These are phyloP conservation scores for Drosophila arawakana DNA, from an alignment of 1,140 invertebrate species.

Conservation along the genomic window DNA sequence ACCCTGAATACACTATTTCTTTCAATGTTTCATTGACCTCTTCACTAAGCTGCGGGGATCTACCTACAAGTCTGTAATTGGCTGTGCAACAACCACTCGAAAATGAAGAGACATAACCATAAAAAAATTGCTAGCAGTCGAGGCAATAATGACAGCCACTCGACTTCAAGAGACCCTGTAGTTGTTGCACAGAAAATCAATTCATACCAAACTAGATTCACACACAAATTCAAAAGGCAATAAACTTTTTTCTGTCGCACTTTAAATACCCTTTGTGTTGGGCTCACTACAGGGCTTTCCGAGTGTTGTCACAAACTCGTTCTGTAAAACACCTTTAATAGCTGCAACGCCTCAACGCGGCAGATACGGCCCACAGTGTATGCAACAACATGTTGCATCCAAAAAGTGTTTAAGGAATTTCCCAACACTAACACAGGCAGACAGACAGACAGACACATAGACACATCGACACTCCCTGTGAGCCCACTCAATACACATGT, in stretches of 20 bases:
- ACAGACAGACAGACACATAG: background rate
- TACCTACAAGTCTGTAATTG: background rate
- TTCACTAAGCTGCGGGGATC: background rate
- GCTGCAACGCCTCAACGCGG: constrained; percentile 4
- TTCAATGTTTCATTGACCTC: background rate
- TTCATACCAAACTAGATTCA: too few species aligned
- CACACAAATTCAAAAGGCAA: too few species aligned
- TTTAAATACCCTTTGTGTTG: background rate
- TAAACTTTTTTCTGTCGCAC: background rate
- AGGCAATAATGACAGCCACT: too few species aligned
- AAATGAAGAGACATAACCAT: background rate
- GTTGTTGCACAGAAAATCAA: background rate
- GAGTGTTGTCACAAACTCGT: constrained; percentile 6
- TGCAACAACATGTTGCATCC: constrained; percentile 7
- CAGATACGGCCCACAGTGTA: background rate
- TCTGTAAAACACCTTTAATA: constrained; percentile 9
- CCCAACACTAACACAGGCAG: background rate
- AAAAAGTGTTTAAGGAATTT: constrained; percentile 5
- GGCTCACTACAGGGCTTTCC: too few species aligned
- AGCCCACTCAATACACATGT: constrained; percentile 6
- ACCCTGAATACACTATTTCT: too few species aligned
- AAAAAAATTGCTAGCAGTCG: background rate
- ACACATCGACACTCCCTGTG: background rate
- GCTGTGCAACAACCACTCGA: background rate
- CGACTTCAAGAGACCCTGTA: too few species aligned